These are phyloP conservation scores for Entomyzon cyanotis DNA, from an alignment of 2,113 vertebrate genomes.

Conservation along the genomic window DNA sequence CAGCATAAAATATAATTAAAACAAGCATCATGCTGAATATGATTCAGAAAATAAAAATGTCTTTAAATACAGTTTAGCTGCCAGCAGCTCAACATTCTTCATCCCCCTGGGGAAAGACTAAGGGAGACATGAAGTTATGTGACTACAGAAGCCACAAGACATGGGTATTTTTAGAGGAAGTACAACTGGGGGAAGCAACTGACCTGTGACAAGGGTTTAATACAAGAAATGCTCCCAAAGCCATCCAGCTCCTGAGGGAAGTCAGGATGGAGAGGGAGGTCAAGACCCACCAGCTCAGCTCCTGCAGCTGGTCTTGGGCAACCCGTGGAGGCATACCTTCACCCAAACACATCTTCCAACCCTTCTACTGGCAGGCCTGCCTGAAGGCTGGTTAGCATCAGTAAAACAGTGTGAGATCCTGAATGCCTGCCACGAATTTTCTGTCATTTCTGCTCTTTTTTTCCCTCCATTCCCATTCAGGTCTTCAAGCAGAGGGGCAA, in stretches of 20 bases:
- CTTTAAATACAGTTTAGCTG: slow-evolving; percentile 24
- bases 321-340: neutral
- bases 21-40: slow-evolving; percentile 28
- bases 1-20: slow-evolving; percentile 45
- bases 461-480: neutral
- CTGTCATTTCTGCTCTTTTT: neutral
- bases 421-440: neutral
- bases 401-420: neutral
- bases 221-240: neutral
- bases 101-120: slow-evolving; percentile 23
- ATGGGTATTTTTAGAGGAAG: slow-evolving; percentile 35
- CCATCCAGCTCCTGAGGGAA: neutral
- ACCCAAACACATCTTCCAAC: neutral
- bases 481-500: neutral
- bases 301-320: neutral
- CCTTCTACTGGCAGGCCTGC: neutral
- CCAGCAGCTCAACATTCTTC: slow-evolving; percentile 31
- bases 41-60: slow-evolving; percentile 64
- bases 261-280: neutral
- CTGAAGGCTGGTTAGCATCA: neutral
- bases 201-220: slow-evolving; percentile 25
- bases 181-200: neutral
- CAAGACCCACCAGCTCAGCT: neutral
- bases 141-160: slow-evolving; percentile 24
- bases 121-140: slow-evolving; percentile 5